A percentile compares a stretch with the other conserved stretches of the same genome.
Evolutionary conservation across 2,797 vertebrate genomes (phyloP).

Genomic region (Notoglanidium macrostoma): DNA sequence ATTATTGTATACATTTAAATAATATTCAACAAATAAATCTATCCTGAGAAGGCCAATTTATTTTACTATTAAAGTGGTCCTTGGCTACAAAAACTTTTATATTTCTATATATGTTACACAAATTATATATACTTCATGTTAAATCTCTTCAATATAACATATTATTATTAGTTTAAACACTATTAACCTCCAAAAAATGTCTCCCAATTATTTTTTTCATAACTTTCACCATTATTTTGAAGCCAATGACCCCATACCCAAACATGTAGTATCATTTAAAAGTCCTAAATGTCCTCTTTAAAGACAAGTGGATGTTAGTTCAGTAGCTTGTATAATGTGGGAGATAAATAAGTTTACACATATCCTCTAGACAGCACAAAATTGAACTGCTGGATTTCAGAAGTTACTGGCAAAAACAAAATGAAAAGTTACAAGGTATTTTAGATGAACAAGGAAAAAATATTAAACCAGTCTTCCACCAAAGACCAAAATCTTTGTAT

Average conservation of each 20-base stretch:
- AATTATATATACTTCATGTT: neutral
- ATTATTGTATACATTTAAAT: neutral
- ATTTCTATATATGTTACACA: neutral
- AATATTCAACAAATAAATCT: neutral
- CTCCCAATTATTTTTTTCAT: too few relatives aligned
- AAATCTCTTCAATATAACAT: neutral
- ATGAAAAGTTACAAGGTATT: neutral
- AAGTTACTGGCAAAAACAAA: neutral
- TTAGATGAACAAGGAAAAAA: neutral
- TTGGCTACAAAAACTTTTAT: neutral
- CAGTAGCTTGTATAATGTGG: too few relatives aligned
- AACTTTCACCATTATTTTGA: too few relatives aligned
- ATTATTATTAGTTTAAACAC: neutral
- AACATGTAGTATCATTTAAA: too few relatives aligned
- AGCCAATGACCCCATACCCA: too few relatives aligned
- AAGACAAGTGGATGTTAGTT: too few relatives aligned
- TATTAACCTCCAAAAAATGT: neutral
- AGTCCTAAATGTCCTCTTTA: too few relatives aligned
- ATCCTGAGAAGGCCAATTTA: neutral
- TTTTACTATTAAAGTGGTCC: too few relatives aligned
- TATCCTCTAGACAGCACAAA: too few relatives aligned
- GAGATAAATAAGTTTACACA: too few relatives aligned
- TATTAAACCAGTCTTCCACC: neutral
- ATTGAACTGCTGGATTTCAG: too few relatives aligned
- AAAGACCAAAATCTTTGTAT: neutral